A percentile compares a stretch with the other conserved stretches of the same genome.
phyloP scores from a whole-genome alignment of 1,140 invertebrate species.

The Drosophila suzukii region DNA sequence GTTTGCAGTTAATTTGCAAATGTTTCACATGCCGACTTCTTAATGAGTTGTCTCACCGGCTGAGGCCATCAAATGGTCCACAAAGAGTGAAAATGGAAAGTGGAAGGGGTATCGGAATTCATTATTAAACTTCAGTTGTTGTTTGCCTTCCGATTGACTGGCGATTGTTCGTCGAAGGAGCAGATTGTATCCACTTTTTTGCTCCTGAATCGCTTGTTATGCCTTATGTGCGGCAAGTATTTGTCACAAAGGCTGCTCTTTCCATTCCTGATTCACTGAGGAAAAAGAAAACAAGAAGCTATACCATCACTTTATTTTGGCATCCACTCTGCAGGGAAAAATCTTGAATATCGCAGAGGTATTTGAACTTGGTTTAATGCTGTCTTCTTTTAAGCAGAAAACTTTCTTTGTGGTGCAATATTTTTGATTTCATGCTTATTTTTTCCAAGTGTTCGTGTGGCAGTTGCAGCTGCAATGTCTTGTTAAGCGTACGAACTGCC shows the following conservation, averaged over 20 bases:
- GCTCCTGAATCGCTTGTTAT: slow-evolving; percentile 52
- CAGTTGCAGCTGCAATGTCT: slow-evolving; percentile 36
- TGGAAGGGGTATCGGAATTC: slow-evolving; percentile 14
- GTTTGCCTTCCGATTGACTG: slow-evolving; percentile 59
- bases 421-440: too few species aligned
- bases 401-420: too few species aligned
- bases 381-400: too few species aligned
- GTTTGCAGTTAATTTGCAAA: slow-evolving; percentile 80
- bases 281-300: background rate
- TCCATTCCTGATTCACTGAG: slow-evolving; percentile 9
- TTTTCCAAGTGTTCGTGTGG: slow-evolving; percentile 26
- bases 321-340: too few species aligned
- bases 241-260: slow-evolving; percentile 40
- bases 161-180: slow-evolving; percentile 33
- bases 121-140: slow-evolving; percentile 53
- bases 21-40: slow-evolving; percentile 71
- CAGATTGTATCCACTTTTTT: slow-evolving; percentile 12
- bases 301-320: background rate
- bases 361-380: too few species aligned
- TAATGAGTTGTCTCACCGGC: slow-evolving; percentile 68
- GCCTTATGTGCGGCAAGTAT: slow-evolving; percentile 62
- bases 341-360: too few species aligned
- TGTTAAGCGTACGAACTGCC: slow-evolving; percentile 47
- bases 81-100: slow-evolving; percentile 1
- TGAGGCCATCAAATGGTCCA: slow-evolving; percentile 39